Conservation (phyloP, 2,113 vertebrate genomes). For the Chelonoidis abingdonii region DNA sequence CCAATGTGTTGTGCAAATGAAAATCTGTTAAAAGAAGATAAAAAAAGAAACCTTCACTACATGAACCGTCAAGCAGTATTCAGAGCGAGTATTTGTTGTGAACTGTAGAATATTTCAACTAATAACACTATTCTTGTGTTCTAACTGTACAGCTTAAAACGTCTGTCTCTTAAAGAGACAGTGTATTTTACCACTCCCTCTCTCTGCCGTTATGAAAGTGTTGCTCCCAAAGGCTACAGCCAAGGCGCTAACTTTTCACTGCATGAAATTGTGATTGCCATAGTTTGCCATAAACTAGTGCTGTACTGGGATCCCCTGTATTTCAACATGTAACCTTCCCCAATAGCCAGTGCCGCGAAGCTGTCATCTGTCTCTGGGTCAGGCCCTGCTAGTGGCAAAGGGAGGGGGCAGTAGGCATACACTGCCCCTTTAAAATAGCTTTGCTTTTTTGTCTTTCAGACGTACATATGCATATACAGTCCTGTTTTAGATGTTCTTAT, state of each 20-base stretch:
- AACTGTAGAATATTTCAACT: conserved; percentile 70
- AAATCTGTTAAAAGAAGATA: conserved; percentile 25
- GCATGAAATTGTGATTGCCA: neutral
- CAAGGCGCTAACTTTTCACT: neutral
- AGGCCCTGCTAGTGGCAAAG: neutral
- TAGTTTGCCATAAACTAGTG: neutral
- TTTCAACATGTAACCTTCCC: neutral
- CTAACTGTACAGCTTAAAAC: conserved; percentile 70
- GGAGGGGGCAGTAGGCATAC: neutral
- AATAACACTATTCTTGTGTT: conserved; percentile 79
- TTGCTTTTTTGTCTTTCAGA: conserved; percentile 79
- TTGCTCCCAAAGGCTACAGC: neutral
- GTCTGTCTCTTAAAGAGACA: conserved; percentile 70
- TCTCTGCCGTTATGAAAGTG: neutral
- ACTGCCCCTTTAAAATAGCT: conserved; percentile 74
- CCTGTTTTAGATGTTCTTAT: conserved; percentile 82
- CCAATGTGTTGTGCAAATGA: conserved; percentile 74
- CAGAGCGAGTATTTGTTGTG: conserved; percentile 77
- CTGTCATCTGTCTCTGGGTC: neutral
- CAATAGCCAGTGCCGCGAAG: neutral
- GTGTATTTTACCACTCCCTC: neutral
- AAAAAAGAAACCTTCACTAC: conserved; percentile 72
- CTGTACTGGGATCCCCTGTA: neutral
- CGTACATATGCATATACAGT: conserved; percentile 78
- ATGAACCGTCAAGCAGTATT: conserved; percentile 79